Evolutionary conservation across 2,113 vertebrate species (phyloP).

Genomic region (Epinephelus lanceolatus): DNA sequence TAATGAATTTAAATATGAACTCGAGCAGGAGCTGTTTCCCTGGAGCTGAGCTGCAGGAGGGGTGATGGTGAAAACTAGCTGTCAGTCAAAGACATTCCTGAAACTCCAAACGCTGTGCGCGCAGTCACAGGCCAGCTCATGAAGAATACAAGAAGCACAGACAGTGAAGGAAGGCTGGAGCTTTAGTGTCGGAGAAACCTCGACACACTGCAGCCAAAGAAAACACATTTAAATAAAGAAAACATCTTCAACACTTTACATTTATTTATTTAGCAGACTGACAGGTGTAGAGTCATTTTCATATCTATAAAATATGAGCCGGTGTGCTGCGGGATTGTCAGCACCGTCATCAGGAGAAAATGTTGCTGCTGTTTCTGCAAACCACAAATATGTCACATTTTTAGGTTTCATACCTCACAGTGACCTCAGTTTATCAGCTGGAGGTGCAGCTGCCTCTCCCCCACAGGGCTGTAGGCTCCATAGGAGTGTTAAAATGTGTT

Average conservation of each 20-base stretch:
- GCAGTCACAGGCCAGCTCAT: background rate
- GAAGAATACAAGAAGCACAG: background rate
- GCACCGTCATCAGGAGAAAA: no score
- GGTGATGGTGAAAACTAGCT: background rate
- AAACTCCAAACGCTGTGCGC: background rate
- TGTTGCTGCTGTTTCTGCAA: no score
- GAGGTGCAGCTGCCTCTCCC: no score
- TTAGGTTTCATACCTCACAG: no score
- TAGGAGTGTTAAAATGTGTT: no score
- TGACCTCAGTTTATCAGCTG: no score
- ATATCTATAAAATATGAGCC: background rate
- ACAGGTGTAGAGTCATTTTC: background rate
- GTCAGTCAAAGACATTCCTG: background rate
- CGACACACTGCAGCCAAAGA: background rate
- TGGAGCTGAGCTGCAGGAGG: background rate
- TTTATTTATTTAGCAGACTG: background rate
- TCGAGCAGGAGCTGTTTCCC: background rate
- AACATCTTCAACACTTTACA: background rate
- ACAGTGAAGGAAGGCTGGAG: background rate
- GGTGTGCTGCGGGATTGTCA: no score
- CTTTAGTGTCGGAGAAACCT: no score
- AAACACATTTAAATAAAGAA: no score
- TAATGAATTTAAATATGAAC: conserved; percentile 25
- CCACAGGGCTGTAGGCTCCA: no score
- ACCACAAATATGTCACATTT: no score